Conservation (phyloP, 1,140 invertebrate species). For the Nebria ingens region DNA sequence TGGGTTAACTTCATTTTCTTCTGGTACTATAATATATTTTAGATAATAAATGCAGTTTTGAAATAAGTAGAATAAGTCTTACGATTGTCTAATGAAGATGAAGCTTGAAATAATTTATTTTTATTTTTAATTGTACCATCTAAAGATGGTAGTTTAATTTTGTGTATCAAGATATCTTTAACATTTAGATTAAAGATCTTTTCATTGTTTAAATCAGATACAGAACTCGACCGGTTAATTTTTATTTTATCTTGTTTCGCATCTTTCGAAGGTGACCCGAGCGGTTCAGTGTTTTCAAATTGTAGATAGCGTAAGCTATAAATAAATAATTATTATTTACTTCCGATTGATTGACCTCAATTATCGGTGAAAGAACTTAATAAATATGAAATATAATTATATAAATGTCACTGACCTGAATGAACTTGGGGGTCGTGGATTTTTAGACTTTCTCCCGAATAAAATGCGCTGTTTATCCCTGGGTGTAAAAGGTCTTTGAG, state of each 20-base stretch:
- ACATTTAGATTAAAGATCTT: constrained; percentile 13
- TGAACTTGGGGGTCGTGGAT: constrained; percentile 62
- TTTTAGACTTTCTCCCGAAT: constrained; percentile 46
- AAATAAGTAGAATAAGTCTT: constrained; percentile 12
- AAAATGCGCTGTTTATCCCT: constrained; percentile 60
- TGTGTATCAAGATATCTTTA: constrained; percentile 3
- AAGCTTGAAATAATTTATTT: constrained; percentile 28
- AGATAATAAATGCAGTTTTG: not conserved
- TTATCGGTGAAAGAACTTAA: too few species aligned
- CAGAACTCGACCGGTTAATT: not conserved
- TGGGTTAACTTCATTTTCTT: constrained; percentile 22
- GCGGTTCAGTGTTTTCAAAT: constrained; percentile 21
- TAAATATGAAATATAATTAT: constrained; percentile 8
- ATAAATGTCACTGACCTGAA: constrained; percentile 48
- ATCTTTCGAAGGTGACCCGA: constrained; percentile 13
- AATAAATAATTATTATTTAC: not conserved
- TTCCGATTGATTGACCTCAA: too few species aligned
- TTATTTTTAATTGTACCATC: constrained; percentile 12
- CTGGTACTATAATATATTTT: constrained; percentile 24
- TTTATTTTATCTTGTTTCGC: not conserved
- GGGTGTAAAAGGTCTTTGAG: constrained; percentile 69
- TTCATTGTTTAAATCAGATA: not conserved
- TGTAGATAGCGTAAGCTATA: constrained; percentile 36
- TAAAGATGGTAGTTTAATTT: constrained; percentile 12
- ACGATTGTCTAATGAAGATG: constrained; percentile 31